Conservation (phyloP, 2,888 invertebrate genomes). For the Thysanoteuthis rhombus region DNA sequence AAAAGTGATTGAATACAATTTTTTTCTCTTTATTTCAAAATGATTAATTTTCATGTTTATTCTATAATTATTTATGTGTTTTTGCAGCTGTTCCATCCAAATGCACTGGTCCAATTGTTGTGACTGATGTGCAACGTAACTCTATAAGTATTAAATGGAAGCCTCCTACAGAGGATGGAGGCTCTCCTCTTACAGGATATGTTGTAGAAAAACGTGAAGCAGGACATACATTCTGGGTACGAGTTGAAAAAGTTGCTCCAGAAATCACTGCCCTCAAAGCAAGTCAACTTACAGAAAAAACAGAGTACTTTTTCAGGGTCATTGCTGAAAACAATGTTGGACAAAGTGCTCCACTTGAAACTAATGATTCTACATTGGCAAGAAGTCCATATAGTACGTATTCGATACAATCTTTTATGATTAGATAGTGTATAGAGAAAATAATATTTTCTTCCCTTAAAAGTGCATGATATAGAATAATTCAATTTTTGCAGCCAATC, state of each 20-base stretch:
- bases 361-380: conserved; percentile 47
- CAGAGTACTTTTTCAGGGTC: conserved; percentile 90
- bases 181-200: conserved; percentile 55
- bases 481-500: not conserved
- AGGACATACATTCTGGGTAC: conserved; percentile 50
- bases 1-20: not conserved
- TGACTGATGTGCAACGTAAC: conserved; percentile 49
- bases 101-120: conserved; percentile 46
- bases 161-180: conserved; percentile 60
- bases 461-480: not conserved
- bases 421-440: not conserved
- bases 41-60: not conserved
- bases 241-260: conserved; percentile 48
- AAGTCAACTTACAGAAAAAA: conserved; percentile 72
- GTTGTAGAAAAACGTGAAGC: conserved; percentile 51
- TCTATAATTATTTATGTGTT: not conserved
- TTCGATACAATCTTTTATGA: not conserved
- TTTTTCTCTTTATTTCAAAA: not conserved
- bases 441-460: not conserved
- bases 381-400: conserved; percentile 48
- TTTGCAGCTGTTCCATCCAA: conserved; percentile 41
- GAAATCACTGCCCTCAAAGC: conserved; percentile 42
- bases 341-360: conserved; percentile 79
- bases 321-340: conserved; percentile 91
- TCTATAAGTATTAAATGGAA: conserved; percentile 53